A percentile compares a stretch with the other conserved stretches of the same genome.
These are phyloP conservation scores for Synodontis membranacea DNA, from an alignment of 2,113 vertebrate genomes.

Conservation along the genomic window DNA sequence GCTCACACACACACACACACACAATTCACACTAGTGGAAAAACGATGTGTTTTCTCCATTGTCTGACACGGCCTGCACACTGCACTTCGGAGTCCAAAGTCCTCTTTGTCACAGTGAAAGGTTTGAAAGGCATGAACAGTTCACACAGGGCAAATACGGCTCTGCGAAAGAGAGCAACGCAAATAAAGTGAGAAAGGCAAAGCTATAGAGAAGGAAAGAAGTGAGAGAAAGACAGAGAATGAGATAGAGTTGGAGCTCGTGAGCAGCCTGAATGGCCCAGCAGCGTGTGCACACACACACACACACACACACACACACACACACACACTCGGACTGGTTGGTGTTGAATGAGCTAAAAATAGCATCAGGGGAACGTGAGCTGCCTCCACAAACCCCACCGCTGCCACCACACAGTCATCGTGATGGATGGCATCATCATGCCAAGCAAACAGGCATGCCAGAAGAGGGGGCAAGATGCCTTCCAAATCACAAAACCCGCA, in stretches of 20 bases:
- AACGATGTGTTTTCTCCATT: not conserved
- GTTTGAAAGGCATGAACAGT: not conserved
- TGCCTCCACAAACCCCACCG: constrained; percentile 42
- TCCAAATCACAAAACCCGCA: constrained; percentile 2
- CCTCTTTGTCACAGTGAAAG: constrained; percentile 27
- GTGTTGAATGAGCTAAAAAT: constrained; percentile 58
- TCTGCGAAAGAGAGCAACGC: not conserved
- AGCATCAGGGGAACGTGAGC: constrained; percentile 50
- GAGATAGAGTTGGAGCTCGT: constrained; percentile 15
- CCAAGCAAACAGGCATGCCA: constrained; percentile 28
- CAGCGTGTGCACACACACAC: constrained; percentile 23
- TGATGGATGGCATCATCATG: constrained; percentile 50
- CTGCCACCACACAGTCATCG: constrained; percentile 20
- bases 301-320: constrained; percentile 19
- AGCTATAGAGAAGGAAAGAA: not conserved
- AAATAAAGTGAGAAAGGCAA: not conserved
- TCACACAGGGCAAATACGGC: constrained; percentile 20
- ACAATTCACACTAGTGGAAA: not conserved
- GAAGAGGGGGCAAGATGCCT: constrained; percentile 49
- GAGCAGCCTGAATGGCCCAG: constrained; percentile 38
- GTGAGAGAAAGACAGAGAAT: constrained; percentile 14
- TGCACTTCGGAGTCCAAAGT: not conserved
- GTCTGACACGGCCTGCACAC: constrained; percentile 15
- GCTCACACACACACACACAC: constrained; percentile 8
- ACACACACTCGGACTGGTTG: constrained; percentile 22